A percentile compares a stretch with the other conserved stretches of the same genome.
These are phyloP conservation scores for Drosophila lini DNA, from an alignment of 1,140 invertebrate species.

Conservation along the genomic window DNA sequence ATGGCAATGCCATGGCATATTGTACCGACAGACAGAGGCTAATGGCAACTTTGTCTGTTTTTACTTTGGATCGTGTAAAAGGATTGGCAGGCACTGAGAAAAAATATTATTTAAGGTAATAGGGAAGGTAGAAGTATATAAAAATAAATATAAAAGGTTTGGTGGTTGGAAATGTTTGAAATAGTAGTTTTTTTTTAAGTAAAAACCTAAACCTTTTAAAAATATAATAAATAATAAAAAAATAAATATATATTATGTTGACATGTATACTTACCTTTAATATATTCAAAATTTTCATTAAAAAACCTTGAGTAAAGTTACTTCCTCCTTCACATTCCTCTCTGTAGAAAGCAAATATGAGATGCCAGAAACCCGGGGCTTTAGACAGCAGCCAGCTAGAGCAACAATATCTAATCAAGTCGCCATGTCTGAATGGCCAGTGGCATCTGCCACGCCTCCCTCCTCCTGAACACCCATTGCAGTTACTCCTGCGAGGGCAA, in stretches of 20 bases:
- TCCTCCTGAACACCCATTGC: neutral
- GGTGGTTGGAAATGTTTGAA: neutral
- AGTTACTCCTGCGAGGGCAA: slow-evolving; percentile 6
- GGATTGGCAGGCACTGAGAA: slow-evolving; percentile 2
- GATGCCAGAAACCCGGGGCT: slow-evolving; percentile 26
- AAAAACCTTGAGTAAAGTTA: neutral
- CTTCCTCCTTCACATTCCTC: neutral
- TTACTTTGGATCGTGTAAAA: slow-evolving; percentile 19
- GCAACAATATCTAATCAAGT: slow-evolving; percentile 79
- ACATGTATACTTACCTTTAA: neutral
- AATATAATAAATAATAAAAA: neutral
- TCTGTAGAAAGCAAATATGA: slow-evolving; percentile 11
- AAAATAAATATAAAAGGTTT: neutral
- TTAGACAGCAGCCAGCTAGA: slow-evolving; percentile 10
- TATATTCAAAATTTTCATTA: neutral
- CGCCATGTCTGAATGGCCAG: slow-evolving; percentile 47
- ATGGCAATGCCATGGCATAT: slow-evolving; percentile 62
- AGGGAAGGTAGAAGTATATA: neutral
- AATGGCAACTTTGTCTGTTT: slow-evolving; percentile 65
- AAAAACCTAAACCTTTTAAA: no score
- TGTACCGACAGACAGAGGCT: slow-evolving; percentile 67
- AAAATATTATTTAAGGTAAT: neutral
- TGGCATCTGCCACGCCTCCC: slow-evolving; percentile 15
- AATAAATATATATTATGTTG: no score
- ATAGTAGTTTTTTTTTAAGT: no score